Percentiles rank a stretch among this genome's conserved stretches.
Conservation (phyloP, 2,113 vertebrate genomes). For the Amphilophus citrinellus region DNA sequence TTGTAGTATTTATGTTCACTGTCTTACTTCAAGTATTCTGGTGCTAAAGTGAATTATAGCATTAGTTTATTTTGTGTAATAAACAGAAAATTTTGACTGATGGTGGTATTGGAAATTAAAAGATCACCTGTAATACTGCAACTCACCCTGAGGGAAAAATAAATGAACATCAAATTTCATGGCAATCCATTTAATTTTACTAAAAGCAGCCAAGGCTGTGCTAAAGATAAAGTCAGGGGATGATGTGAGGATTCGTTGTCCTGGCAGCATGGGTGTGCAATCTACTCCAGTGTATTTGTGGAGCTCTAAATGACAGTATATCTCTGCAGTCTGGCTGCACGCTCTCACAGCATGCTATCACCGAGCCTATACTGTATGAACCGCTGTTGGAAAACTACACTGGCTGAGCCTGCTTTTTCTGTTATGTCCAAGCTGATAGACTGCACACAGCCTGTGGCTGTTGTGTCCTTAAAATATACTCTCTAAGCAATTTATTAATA, state of each 20-base stretch:
- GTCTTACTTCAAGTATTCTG: neutral
- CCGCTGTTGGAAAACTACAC: slow-evolving; percentile 15
- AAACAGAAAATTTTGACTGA: neutral
- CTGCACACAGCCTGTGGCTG: slow-evolving; percentile 35
- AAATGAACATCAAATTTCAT: neutral
- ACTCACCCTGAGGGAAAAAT: neutral
- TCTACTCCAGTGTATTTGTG: neutral
- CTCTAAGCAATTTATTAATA: slow-evolving; percentile 49
- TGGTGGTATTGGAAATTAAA: neutral
- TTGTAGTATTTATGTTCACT: neutral
- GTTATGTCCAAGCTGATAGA: slow-evolving; percentile 15
- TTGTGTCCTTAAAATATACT: slow-evolving; percentile 52
- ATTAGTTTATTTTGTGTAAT: neutral
- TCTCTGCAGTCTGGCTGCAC: neutral
- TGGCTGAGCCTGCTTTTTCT: slow-evolving; percentile 7
- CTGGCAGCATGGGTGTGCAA: neutral
- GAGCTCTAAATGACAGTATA: neutral
- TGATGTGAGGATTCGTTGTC: neutral
- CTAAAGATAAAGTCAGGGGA: neutral
- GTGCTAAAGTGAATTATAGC: neutral
- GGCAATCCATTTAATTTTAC: neutral
- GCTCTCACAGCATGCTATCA: slow-evolving; percentile 1
- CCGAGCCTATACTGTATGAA: neutral
- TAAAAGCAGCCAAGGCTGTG: neutral
- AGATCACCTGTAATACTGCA: neutral